Percentiles rank a stretch among this genome's conserved stretches.
phyloP scores from a whole-genome alignment of 2,797 vertebrate species.

The Thamnophis elegans region DNA sequence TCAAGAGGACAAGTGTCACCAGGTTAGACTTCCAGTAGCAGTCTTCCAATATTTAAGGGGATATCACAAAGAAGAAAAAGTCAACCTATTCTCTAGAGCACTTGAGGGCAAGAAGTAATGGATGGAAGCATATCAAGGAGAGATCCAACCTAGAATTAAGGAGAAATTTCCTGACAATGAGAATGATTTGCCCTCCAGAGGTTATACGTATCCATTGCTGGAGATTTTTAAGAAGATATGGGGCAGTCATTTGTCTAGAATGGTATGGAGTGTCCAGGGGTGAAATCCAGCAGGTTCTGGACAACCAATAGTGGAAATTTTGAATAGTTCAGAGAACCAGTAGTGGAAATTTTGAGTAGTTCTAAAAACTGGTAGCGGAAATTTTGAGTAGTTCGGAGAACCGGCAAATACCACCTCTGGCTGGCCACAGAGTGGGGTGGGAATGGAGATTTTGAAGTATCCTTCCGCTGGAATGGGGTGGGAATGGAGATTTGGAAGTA shows the following conservation, averaged over 20 bases:
- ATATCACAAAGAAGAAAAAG: background rate
- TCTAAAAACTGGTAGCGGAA: no score
- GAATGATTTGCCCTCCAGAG: background rate
- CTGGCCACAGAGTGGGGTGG: no score
- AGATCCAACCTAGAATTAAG: background rate
- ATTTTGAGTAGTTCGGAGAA: no score
- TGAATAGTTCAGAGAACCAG: no score
- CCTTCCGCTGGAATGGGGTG: no score
- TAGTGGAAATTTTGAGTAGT: no score
- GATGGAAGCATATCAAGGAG: background rate
- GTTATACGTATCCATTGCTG: background rate
- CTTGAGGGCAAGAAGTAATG: background rate
- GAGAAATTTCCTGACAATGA: background rate
- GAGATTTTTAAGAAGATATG: background rate
- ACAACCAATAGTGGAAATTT: no score
- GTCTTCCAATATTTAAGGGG: background rate
- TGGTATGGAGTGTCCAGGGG: background rate
- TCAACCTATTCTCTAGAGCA: background rate
- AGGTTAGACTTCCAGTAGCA: background rate
- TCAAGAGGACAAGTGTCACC: background rate
- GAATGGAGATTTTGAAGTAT: no score
- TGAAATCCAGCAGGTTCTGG: no score
- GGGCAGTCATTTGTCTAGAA: background rate
- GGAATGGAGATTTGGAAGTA: no score
- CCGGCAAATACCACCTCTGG: no score